Evolutionary conservation across 2,888 invertebrate species (phyloP).

Genomic region (Diloba caeruleocephala): DNA sequence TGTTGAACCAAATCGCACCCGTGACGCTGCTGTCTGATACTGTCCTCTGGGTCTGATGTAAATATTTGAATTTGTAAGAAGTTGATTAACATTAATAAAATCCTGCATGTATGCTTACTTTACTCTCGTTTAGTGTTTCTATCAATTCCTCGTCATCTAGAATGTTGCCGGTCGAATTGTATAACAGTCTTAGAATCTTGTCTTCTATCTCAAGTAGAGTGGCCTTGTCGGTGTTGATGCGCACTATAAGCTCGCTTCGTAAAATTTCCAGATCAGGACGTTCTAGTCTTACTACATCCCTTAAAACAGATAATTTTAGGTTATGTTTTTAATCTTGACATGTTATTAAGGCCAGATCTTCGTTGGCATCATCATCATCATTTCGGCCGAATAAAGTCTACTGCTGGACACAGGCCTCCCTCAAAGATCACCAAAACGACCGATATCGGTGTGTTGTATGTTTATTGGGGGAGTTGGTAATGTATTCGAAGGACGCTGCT

Average conservation of each 20-base stretch:
- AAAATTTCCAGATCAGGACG: slow-evolving; percentile 95
- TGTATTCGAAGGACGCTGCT: no score
- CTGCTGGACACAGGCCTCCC: no score
- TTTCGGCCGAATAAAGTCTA: no score
- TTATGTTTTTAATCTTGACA: neutral
- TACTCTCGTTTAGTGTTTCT: slow-evolving; percentile 96
- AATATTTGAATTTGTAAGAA: no score
- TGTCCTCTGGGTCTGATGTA: no score
- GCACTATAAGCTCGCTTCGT: slow-evolving; percentile 94
- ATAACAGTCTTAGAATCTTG: slow-evolving; percentile 95
- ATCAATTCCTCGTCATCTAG: slow-evolving; percentile 98
- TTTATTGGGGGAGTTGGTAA: no score
- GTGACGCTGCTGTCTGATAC: no score
- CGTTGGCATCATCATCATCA: no score
- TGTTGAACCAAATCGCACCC: no score
- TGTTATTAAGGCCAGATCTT: neutral
- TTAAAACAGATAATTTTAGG: slow-evolving; percentile 21
- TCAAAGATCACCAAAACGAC: no score
- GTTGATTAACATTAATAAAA: no score
- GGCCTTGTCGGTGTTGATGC: slow-evolving; percentile 95
- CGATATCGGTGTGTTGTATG: no score
- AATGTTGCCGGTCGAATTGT: slow-evolving; percentile 96
- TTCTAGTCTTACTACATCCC: slow-evolving; percentile 97
- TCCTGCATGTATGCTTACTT: slow-evolving; percentile 79
- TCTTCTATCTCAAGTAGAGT: slow-evolving; percentile 96